phyloP scores from a whole-genome alignment of 2,888 invertebrate species.

The Melieria picta region DNA sequence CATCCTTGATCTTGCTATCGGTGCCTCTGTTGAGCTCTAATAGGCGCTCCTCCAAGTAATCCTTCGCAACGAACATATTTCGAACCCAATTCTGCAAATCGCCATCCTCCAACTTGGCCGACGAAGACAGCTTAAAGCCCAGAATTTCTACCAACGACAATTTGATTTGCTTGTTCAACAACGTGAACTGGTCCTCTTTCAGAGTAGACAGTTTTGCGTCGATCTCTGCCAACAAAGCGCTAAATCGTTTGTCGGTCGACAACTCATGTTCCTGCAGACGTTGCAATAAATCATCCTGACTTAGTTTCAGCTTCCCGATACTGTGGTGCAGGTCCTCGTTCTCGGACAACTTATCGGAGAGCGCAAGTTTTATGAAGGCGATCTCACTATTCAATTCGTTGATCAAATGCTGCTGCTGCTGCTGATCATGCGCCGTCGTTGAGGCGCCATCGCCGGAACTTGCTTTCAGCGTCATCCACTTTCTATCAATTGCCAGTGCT shows the following conservation, averaged over 20 bases:
- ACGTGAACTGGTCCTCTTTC: slow-evolving; percentile 66
- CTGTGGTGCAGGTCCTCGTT: slow-evolving; percentile 59
- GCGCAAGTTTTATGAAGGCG: slow-evolving; percentile 69
- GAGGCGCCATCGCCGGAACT: slow-evolving; percentile 43
- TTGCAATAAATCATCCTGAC: slow-evolving; percentile 54
- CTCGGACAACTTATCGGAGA: slow-evolving; percentile 67
- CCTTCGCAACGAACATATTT: slow-evolving; percentile 72
- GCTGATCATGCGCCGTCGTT: slow-evolving; percentile 31
- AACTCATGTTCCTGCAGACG: slow-evolving; percentile 57
- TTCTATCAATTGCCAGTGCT: slow-evolving; percentile 51
- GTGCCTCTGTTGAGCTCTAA: slow-evolving; percentile 68
- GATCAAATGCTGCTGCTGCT: slow-evolving; percentile 68
- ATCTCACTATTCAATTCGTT: slow-evolving; percentile 69
- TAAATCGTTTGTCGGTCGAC: slow-evolving; percentile 55
- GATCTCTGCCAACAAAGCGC: slow-evolving; percentile 57
- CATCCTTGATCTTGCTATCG: slow-evolving; percentile 63
- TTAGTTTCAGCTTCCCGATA: slow-evolving; percentile 53
- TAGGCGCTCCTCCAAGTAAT: slow-evolving; percentile 71
- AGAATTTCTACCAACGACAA: slow-evolving; percentile 70
- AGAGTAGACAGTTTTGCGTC: slow-evolving; percentile 55
- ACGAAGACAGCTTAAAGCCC: slow-evolving; percentile 63
- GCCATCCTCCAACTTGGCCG: slow-evolving; percentile 66
- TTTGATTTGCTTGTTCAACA: slow-evolving; percentile 69
- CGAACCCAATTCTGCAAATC: slow-evolving; percentile 72
- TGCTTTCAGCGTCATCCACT: slow-evolving; percentile 44